Base-by-base conservation (phyloP, 2,888 invertebrate genomes). In the Plemyria rubiginata region DNA sequence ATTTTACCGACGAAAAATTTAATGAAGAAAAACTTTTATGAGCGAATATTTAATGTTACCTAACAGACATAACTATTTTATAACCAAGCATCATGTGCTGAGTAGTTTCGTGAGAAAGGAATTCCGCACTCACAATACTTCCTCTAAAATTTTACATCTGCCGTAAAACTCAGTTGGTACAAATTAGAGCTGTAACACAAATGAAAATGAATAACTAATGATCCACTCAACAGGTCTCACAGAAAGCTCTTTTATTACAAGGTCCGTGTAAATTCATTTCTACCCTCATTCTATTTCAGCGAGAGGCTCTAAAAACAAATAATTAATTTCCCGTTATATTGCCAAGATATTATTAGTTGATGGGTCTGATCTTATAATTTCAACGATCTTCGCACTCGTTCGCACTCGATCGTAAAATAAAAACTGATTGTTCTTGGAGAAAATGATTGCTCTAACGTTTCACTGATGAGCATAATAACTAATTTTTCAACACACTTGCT, bases 171-270 rank as follows among this genome's bases (percentile, higher is more conserved):
- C 69, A 68, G 73, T 77, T 40, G 13, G 13, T 40, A 73, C 81
- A 81, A 84, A 85, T 87, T 82, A 83, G 76, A 74, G 76, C 71
- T 73, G 74, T 84, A 82, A 82, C 74, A 81, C 78, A 86, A 84
- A 88, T 86, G 80, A 85, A 86, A 86, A 88, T 90, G 85, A 88
- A 89, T 89, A 85, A 83, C 81, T 86, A 88, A 90, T 87, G 86
- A 85, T 74, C 75, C 71, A 77, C 81, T 84, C 82, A 83, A 85
- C 83, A 87, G 86, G 85, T 85, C 82, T 81, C 75, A 78, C 74
- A 79, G 80, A 79, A 75, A 78, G 78, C 78, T 77, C 78, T 84
- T 87, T 88, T 87, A 88, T 85, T 85, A 76, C 78, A 54, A 66
- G 66, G 64, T 73, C 70, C 66, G 71, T 70, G 73, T 70, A 72